phyloP scores from a whole-genome alignment of 2,888 invertebrate species.

The Rhamphomyia laevipes region DNA sequence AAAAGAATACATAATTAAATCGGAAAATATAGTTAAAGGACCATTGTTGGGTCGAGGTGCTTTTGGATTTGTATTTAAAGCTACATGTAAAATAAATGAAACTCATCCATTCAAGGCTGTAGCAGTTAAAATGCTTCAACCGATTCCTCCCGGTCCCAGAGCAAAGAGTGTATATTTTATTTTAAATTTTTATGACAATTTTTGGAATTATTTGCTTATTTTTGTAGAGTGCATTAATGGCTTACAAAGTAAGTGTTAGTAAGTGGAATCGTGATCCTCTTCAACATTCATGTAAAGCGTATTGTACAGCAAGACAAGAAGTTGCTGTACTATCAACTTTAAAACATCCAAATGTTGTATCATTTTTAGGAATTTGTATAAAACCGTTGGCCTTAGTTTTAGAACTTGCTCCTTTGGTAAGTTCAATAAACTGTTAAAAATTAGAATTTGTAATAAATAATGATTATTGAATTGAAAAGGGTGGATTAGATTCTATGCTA shows the following conservation, averaged over 20 bases:
- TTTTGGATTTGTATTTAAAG: conserved; percentile 92
- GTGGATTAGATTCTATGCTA: conserved; percentile 74
- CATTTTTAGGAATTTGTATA: conserved; percentile 79
- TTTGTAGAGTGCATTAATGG: conserved; percentile 33
- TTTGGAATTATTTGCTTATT: conserved; percentile 1
- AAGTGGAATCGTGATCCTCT: conserved; percentile 91
- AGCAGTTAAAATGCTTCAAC: conserved; percentile 93
- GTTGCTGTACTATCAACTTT: conserved; percentile 74
- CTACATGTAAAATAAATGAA: conserved; percentile 51
- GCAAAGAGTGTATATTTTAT: conserved; percentile 29
- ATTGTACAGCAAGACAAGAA: conserved; percentile 92
- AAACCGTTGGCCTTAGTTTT: conserved; percentile 81
- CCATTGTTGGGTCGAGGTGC: conserved; percentile 86
- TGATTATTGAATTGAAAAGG: conserved; percentile 39
- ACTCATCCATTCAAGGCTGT: conserved; percentile 52
- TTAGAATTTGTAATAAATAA: not conserved
- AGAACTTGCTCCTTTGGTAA: conserved; percentile 67
- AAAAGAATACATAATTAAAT: conserved; percentile 64
- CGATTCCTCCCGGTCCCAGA: conserved; percentile 64
- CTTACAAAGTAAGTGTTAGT: conserved; percentile 54
- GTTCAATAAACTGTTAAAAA: not conserved
- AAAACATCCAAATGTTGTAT: conserved; percentile 84
- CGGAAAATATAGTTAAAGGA: conserved; percentile 67
- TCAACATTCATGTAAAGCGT: conserved; percentile 89
- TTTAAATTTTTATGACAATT: not conserved